A percentile compares a stretch with the other conserved stretches of the same genome.
Conservation (phyloP, 2,113 vertebrate species). For the Crotalus tigris region DNA sequence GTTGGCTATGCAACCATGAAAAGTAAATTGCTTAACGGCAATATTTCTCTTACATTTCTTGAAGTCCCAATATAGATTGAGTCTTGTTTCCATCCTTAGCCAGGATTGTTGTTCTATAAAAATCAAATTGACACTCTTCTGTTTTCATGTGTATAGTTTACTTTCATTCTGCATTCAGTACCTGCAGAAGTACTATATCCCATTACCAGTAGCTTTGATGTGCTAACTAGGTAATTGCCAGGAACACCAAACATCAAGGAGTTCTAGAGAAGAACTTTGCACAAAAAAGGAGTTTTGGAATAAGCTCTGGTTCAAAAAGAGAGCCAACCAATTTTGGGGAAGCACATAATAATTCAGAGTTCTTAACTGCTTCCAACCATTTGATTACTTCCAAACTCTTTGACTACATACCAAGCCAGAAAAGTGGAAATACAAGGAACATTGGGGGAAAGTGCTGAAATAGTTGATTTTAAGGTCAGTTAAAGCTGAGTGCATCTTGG, state of each 20-base stretch:
- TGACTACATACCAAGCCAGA: background rate
- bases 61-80: background rate
- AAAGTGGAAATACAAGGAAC: background rate
- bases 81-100: background rate
- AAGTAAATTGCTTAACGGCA: background rate
- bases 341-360: background rate
- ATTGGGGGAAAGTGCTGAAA: background rate
- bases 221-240: background rate
- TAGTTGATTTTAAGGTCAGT: background rate
- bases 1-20: background rate
- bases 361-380: background rate
- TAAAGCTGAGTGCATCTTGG: background rate
- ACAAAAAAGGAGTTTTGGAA: background rate
- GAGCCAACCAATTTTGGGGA: background rate
- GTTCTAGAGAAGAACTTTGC: background rate
- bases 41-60: background rate
- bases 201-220: background rate
- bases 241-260: background rate
- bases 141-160: background rate
- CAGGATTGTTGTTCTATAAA: background rate
- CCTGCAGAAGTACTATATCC: background rate
- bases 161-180: background rate
- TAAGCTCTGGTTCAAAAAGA: background rate
- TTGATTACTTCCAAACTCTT: background rate
- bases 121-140: background rate